Evolutionary conservation across 1,140 invertebrate species (phyloP).

Genomic region (Asbolus verrucosus): DNA sequence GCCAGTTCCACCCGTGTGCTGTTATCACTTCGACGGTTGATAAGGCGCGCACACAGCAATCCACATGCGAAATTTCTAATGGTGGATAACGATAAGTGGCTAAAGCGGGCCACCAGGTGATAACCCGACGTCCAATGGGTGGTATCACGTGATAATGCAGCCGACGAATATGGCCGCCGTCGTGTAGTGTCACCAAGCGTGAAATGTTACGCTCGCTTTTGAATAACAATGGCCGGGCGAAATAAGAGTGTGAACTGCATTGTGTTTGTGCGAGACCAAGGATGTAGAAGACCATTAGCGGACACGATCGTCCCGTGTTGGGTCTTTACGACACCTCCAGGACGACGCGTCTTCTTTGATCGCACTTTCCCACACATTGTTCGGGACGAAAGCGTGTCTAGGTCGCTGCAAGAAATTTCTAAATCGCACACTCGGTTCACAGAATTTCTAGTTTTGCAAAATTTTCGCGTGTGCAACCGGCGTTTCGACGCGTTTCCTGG

Average conservation of each 20-base stretch:
- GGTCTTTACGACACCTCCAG: conserved; percentile 23
- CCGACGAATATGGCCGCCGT: conserved; percentile 50
- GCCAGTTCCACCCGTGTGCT: too few relatives aligned
- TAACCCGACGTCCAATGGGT: conserved; percentile 24
- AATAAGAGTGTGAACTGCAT: conserved; percentile 42
- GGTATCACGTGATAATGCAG: conserved; percentile 41
- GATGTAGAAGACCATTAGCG: conserved; percentile 34
- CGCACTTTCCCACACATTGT: conserved; percentile 32
- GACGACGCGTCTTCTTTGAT: conserved; percentile 21
- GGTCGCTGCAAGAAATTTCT: conserved; percentile 18
- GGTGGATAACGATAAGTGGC: conserved; percentile 46
- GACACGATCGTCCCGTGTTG: background rate
- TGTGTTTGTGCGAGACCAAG: conserved; percentile 27
- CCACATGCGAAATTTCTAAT: conserved; percentile 53
- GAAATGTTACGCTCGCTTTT: conserved; percentile 60
- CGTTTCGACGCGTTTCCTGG: too few relatives aligned
- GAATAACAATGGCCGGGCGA: conserved; percentile 60
- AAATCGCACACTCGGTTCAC: conserved; percentile 4
- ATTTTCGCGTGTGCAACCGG: background rate
- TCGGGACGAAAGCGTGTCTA: conserved; percentile 33
- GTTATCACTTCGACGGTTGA: too few relatives aligned
- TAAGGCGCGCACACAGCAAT: too few relatives aligned
- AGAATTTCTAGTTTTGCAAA: conserved; percentile 16
- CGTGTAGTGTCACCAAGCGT: conserved; percentile 58
- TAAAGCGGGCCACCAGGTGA: conserved; percentile 42